Evolutionary conservation across 1,140 invertebrate genomes (phyloP).

Genomic region (Drosophila neocordata): DNA sequence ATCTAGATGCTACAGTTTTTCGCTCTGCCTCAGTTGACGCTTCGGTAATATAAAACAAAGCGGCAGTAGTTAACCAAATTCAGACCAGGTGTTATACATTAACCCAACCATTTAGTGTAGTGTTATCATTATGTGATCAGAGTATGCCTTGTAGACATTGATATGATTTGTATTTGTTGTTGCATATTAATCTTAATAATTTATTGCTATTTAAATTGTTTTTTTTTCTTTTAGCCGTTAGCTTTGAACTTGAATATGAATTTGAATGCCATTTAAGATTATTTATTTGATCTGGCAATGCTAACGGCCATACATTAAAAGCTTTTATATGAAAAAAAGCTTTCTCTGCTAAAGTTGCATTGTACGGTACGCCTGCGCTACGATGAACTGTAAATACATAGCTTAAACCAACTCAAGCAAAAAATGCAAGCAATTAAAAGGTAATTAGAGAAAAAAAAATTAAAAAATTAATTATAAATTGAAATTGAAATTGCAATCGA

Average conservation of each 20-base stretch:
- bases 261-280: not conserved
- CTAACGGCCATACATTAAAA: slow-evolving; percentile 17
- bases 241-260: slow-evolving; percentile 49
- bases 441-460: not conserved
- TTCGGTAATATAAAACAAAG: slow-evolving; percentile 1
- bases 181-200: slow-evolving; percentile 9
- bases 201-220: slow-evolving; percentile 12
- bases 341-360: slow-evolving; percentile 17
- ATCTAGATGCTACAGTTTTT: not conserved
- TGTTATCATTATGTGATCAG: slow-evolving; percentile 9
- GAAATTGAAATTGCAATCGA: slow-evolving; percentile 25
- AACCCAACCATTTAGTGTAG: not conserved
- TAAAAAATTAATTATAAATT: not conserved
- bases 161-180: slow-evolving; percentile 6
- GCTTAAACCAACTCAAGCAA: slow-evolving; percentile 27
- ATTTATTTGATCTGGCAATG: not conserved
- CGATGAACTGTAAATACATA: not conserved
- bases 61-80: not conserved
- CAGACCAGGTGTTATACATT: slow-evolving; percentile 4
- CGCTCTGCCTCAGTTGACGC: not conserved
- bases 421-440: slow-evolving; percentile 37
- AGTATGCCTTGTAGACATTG: slow-evolving; percentile 26
- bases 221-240: slow-evolving; percentile 8
- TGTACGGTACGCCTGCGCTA: slow-evolving; percentile 26
- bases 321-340: slow-evolving; percentile 6